Percentiles rank a stretch among this genome's conserved stretches.
These are phyloP conservation scores for Cynaeus angustus DNA, from an alignment of 2,888 invertebrate species.

Conservation along the genomic window DNA sequence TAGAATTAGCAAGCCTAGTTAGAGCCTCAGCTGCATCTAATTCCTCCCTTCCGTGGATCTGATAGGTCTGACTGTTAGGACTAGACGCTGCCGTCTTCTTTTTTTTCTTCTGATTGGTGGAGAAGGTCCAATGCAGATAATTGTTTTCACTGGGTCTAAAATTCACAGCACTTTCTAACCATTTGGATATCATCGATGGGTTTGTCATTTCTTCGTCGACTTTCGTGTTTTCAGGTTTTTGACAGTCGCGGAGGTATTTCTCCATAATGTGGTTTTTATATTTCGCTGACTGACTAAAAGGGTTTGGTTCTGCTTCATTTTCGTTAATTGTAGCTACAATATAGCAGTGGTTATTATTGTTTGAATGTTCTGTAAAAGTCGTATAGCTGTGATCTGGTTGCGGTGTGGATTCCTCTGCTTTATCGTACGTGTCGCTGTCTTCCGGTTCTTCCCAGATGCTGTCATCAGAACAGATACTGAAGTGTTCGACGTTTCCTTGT, in stretches of 20 bases:
- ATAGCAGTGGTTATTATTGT: slow-evolving; percentile 67
- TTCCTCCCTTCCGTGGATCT: slow-evolving; percentile 79
- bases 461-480: slow-evolving; percentile 85
- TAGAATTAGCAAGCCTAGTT: slow-evolving; percentile 76
- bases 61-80: slow-evolving; percentile 42
- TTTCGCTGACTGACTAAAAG: slow-evolving; percentile 67
- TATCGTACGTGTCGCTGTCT: slow-evolving; percentile 55
- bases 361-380: slow-evolving; percentile 45
- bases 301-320: slow-evolving; percentile 62
- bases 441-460: slow-evolving; percentile 86
- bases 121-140: slow-evolving; percentile 78
- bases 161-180: slow-evolving; percentile 84
- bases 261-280: slow-evolving; percentile 78
- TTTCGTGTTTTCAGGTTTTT: slow-evolving; percentile 61
- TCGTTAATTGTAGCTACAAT: slow-evolving; percentile 71
- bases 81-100: slow-evolving; percentile 50
- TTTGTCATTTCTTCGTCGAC: slow-evolving; percentile 59
- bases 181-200: slow-evolving; percentile 81
- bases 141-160: slow-evolving; percentile 83
- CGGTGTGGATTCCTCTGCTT: slow-evolving; percentile 44
- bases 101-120: slow-evolving; percentile 64
- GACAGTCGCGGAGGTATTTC: slow-evolving; percentile 74
- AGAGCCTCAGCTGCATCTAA: slow-evolving; percentile 85
- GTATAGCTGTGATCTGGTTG: slow-evolving; percentile 67
- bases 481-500: slow-evolving; percentile 86